Conservation (phyloP, 2,113 vertebrate species). For the Bubo scandiacus region DNA sequence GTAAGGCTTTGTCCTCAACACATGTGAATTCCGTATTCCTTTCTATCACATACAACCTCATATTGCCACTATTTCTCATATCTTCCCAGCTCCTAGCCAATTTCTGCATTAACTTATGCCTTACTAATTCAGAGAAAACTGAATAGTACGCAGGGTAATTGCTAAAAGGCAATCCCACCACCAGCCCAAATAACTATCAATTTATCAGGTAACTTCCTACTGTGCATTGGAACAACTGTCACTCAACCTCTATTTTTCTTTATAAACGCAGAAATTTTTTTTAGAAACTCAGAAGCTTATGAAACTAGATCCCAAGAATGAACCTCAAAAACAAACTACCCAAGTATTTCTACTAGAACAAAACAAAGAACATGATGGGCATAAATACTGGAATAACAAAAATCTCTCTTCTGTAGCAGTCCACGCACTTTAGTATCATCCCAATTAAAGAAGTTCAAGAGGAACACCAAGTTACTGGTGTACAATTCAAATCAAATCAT, state of each 20-base stretch:
- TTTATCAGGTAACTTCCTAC: background rate
- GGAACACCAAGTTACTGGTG: background rate
- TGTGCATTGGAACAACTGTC: background rate
- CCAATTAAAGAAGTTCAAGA: background rate
- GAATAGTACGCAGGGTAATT: background rate
- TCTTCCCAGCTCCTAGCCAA: background rate
- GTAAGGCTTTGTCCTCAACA: background rate
- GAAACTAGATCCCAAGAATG: background rate
- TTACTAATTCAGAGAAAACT: background rate
- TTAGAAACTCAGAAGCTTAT: background rate
- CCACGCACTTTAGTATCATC: background rate
- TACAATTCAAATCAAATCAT: background rate
- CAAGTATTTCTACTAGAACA: background rate
- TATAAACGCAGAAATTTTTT: background rate
- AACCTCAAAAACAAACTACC: background rate
- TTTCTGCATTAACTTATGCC: background rate
- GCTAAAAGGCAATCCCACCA: background rate
- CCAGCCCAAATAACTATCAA: background rate
- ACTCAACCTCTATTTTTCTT: background rate
- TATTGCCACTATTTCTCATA: background rate
- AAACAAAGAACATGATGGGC: background rate
- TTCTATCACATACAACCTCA: background rate
- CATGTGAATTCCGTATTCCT: background rate
- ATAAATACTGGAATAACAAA: background rate
- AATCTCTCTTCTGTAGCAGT: background rate